phyloP scores from a whole-genome alignment of 2,888 invertebrate genomes.

The Nephrotoma appendiculata region DNA sequence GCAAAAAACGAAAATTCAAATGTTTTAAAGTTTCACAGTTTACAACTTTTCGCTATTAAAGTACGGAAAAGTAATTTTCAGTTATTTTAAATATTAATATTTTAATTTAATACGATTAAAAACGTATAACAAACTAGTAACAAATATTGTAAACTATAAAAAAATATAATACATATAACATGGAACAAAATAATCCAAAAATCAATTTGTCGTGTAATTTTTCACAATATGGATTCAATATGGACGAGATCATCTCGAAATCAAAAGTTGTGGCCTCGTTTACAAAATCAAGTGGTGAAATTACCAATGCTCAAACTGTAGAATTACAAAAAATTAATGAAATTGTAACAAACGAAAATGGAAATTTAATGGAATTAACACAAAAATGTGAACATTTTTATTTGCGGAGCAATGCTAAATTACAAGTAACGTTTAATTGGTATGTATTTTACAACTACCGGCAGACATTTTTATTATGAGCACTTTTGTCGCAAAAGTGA shows the following conservation, averaged over 20 bases:
- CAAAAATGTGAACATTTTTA: not conserved
- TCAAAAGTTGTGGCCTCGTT: not conserved
- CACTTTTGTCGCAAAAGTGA: too few species aligned
- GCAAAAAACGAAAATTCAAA: too few species aligned
- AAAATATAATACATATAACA: not conserved
- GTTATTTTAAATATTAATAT: too few species aligned
- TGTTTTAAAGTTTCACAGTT: too few species aligned
- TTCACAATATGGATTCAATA: not conserved
- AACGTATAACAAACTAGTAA: too few species aligned
- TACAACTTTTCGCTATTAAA: too few species aligned
- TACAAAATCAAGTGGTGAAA: not conserved
- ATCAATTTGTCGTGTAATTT: too few species aligned
- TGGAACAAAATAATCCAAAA: too few species aligned
- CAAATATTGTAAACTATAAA: too few species aligned
- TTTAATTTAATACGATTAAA: too few species aligned
- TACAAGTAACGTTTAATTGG: not conserved
- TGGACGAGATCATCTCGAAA: not conserved
- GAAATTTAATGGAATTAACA: not conserved
- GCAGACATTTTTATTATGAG: too few species aligned
- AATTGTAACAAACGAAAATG: not conserved
- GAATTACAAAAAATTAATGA: not conserved
- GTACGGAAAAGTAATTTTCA: too few species aligned
- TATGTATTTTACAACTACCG: not conserved
- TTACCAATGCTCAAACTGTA: not conserved
- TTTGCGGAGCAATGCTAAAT: not conserved